These are phyloP conservation scores for Anadara kagoshimensis DNA, from an alignment of 1,140 invertebrate species.

Conservation along the genomic window DNA sequence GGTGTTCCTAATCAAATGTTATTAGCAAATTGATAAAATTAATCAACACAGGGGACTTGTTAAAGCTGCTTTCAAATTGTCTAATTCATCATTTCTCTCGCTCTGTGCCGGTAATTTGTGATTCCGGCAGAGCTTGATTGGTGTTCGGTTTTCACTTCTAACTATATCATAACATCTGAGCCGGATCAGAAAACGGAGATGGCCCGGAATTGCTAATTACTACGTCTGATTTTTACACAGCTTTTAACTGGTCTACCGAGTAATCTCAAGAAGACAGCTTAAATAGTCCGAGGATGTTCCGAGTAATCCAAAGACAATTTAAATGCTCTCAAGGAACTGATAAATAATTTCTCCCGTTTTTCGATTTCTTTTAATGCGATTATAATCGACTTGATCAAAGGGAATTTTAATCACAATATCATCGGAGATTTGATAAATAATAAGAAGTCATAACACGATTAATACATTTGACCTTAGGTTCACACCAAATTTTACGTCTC, in stretches of 20 bases:
- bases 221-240: background rate
- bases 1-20: constrained; percentile 40
- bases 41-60: constrained; percentile 46
- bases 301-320: too few relatives aligned
- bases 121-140: constrained; percentile 29
- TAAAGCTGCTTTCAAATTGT: constrained; percentile 27
- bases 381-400: background rate
- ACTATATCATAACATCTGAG: constrained; percentile 18
- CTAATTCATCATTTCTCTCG: constrained; percentile 42
- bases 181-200: constrained; percentile 6
- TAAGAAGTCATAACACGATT: too few relatives aligned
- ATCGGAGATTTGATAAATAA: too few relatives aligned
- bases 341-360: background rate
- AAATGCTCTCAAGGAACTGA: too few relatives aligned
- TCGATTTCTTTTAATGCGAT: background rate
- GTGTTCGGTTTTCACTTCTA: constrained; percentile 21
- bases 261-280: background rate
- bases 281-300: too few relatives aligned
- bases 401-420: too few relatives aligned
- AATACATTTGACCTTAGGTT: too few relatives aligned
- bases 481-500: too few relatives aligned
- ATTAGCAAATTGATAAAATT: constrained; percentile 49
- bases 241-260: background rate
- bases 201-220: constrained; percentile 11
- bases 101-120: constrained; percentile 33